phyloP scores from a whole-genome alignment of 2,113 vertebrate genomes.

The Theristicus caerulescens region DNA sequence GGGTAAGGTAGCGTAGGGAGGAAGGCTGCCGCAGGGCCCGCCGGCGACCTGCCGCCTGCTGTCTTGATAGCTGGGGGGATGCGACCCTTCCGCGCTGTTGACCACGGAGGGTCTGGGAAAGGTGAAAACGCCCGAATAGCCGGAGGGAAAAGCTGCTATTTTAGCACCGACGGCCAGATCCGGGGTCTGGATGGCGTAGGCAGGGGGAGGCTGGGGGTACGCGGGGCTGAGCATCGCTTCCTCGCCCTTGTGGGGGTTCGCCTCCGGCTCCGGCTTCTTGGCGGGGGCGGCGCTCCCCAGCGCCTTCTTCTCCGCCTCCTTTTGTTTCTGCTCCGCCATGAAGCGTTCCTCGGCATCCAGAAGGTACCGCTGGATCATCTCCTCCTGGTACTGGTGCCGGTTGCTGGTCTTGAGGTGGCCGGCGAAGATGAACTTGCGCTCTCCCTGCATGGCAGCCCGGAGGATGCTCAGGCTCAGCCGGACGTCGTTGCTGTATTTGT shows the following conservation, averaged over 20 bases:
- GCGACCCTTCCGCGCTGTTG: constrained; percentile 42
- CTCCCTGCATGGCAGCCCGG: constrained; percentile 90
- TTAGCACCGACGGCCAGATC: not conserved
- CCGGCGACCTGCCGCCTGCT: constrained; percentile 86
- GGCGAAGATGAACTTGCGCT: constrained; percentile 89
- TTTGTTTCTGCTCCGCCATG: constrained; percentile 83
- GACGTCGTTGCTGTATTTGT: constrained; percentile 89
- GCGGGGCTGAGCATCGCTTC: constrained; percentile 40
- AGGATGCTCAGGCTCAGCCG: constrained; percentile 89
- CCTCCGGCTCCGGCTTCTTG: constrained; percentile 69
- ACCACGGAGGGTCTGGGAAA: constrained; percentile 82
- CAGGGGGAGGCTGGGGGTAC: constrained; percentile 60
- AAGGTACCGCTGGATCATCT: constrained; percentile 96
- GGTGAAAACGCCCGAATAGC: constrained; percentile 84
- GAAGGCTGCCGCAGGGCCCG: constrained; percentile 78
- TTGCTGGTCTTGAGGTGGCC: constrained; percentile 88
- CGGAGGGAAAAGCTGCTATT: constrained; percentile 56
- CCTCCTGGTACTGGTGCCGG: constrained; percentile 94
- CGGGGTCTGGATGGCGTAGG: not conserved
- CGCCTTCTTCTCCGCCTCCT: constrained; percentile 82
- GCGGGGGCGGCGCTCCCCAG: not conserved
- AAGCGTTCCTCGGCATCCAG: constrained; percentile 90
- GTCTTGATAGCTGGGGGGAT: constrained; percentile 78
- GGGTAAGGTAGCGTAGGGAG: constrained; percentile 89
- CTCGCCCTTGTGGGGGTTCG: not conserved